Percentiles rank a stretch among this genome's conserved stretches.
Evolutionary conservation across 2,797 vertebrate genomes (phyloP).

Genomic region (Amniataba percoides): DNA sequence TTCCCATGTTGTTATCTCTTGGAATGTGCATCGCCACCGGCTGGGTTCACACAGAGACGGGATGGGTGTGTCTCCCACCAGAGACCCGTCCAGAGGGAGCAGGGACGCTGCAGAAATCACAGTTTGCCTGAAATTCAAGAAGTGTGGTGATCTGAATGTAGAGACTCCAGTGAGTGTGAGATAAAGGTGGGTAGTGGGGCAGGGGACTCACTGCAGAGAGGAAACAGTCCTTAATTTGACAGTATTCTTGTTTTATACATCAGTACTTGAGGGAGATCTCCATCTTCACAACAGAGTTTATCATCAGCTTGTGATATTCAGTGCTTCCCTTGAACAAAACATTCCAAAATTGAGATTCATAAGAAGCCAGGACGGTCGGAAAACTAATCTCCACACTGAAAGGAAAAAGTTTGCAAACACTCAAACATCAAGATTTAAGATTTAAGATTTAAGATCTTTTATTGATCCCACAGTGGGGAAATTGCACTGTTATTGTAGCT

Average conservation of each 20-base stretch:
- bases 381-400: background rate
- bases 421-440: no score
- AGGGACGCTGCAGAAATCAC: constrained; percentile 57
- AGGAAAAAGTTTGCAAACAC: no score
- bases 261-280: background rate
- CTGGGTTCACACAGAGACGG: constrained; percentile 63
- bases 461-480: no score
- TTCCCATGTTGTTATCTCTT: constrained; percentile 76
- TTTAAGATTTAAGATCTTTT: no score
- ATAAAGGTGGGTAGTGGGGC: constrained; percentile 7
- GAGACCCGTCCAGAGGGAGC: constrained; percentile 62
- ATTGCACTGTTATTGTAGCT: no score
- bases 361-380: background rate
- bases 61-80: constrained; percentile 63
- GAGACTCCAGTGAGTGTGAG: constrained; percentile 31
- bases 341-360: background rate
- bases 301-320: background rate
- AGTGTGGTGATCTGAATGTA: constrained; percentile 41
- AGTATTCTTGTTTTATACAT: constrained; percentile 3
- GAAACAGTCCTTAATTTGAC: constrained; percentile 4
- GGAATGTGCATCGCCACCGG: constrained; percentile 74
- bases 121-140: constrained; percentile 63
- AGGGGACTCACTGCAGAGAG: background rate
- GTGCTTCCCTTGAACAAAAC: background rate
- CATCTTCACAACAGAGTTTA: background rate